Evolutionary conservation across 2,888 invertebrate species (phyloP).

Genomic region (Deilephila porcellus): DNA sequence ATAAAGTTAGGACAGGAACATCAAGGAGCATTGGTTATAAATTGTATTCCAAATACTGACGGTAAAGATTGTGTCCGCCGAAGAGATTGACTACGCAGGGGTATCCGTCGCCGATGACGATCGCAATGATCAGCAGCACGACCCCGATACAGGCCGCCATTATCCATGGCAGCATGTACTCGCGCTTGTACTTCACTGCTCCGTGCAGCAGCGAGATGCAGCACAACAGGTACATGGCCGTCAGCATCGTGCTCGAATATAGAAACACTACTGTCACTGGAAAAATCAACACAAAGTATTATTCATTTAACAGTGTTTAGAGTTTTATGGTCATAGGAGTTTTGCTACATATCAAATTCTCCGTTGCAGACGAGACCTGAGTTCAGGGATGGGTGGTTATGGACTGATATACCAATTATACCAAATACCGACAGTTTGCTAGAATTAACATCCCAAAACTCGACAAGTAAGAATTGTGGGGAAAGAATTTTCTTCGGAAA

Average conservation of each 20-base stretch:
- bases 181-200: conserved; percentile 76
- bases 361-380: too few relatives aligned
- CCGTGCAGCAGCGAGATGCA: conserved; percentile 79
- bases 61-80: conserved; percentile 76
- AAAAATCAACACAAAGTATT: conserved; percentile 36
- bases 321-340: too few relatives aligned
- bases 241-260: conserved; percentile 76
- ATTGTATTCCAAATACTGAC: conserved; percentile 46
- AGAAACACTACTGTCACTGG: conserved; percentile 78
- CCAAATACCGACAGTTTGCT: too few relatives aligned
- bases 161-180: conserved; percentile 79
- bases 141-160: conserved; percentile 72
- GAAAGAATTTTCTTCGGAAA: too few relatives aligned
- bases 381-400: too few relatives aligned
- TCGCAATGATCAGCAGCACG: conserved; percentile 64
- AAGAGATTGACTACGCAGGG: conserved; percentile 73
- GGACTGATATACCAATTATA: too few relatives aligned
- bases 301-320: too few relatives aligned
- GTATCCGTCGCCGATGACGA: conserved; percentile 70
- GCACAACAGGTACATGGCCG: conserved; percentile 77
- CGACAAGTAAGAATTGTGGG: too few relatives aligned
- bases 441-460: too few relatives aligned
- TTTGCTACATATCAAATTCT: too few relatives aligned
- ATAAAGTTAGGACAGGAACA: too few relatives aligned
- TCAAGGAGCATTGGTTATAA: neutral